A percentile compares a stretch with the other conserved stretches of the same genome.
Conservation (phyloP, 2,113 vertebrate genomes). For the Mustelus asterias region DNA sequence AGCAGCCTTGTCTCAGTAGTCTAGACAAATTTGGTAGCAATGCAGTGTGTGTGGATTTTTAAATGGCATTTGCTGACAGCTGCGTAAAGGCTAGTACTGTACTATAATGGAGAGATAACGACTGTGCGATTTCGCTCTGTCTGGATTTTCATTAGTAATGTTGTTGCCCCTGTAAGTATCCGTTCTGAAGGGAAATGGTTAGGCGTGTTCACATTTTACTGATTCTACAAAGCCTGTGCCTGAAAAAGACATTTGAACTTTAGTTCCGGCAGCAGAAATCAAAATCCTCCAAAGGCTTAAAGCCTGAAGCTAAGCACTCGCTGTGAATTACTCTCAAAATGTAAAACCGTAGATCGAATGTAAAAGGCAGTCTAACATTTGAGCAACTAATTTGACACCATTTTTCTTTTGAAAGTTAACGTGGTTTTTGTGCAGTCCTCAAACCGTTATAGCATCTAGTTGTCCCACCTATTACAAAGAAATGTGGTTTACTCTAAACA, state of each 20-base stretch:
- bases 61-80: constrained; percentile 45
- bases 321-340: background rate
- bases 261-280: background rate
- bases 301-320: background rate
- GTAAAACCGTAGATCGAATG: background rate
- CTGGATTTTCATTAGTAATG: background rate
- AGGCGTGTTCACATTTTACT: background rate
- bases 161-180: background rate
- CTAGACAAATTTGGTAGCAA: constrained; percentile 38
- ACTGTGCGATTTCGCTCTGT: constrained; percentile 16
- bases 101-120: constrained; percentile 14
- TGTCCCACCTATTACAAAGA: background rate
- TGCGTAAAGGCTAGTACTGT: constrained; percentile 38
- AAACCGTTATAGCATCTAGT: background rate
- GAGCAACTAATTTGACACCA: constrained; percentile 14
- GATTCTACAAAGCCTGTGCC: constrained; percentile 12
- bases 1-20: constrained; percentile 23
- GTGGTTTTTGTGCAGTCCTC: background rate
- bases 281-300: background rate
- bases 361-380: background rate
- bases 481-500: background rate
- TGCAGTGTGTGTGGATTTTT: constrained; percentile 31
- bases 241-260: background rate
- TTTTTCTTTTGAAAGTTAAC: constrained; percentile 12
- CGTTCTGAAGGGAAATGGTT: background rate